Evolutionary conservation across 2,888 invertebrate genomes (phyloP), one percentile per base, ranked within the genome.

Genomic region (Drosophila aldrichi): DNA sequence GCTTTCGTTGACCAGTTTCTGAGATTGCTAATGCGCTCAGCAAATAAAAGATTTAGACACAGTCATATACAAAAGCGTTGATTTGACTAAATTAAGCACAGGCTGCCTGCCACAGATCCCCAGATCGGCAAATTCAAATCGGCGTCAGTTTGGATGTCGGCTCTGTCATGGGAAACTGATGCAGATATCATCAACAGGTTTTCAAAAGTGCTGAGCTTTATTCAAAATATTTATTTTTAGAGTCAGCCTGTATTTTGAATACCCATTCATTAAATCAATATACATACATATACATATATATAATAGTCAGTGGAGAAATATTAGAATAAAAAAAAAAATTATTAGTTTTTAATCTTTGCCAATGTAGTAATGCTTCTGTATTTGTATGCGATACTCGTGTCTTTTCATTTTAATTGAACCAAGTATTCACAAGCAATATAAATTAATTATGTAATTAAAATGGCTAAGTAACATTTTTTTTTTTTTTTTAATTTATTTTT

Each of bases 1-100:
- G 81, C 81, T 81, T 81, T 81, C 81, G 51, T 74, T 80, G 82
- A 77, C 85, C 85, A 79, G 77, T 77, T 81, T 81, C 29, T 46
- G 60, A 22, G 59, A 60, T 61, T 57, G 81, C 74, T 78, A 87
- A 83, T 80, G 78, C 74, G 81, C 48, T 65, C 36, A 73, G 61
- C 70, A 80, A 80, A 81, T 68, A 70, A 55, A 78, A 82, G 70
- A 80, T 80, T 80, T 67, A 73, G 79, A 72, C 67, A 77, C 65
- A 70, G 20, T 12, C 41, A 36, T 57, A 66, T 36, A 79, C 77
- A 85, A 85, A 82, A 74, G 78, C 72, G 84, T 79, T 83, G 87
- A 85, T 88, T 88, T 76, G 75, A 71, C 85, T 81, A 88, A 86
- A 88, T 88, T 83, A 79, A 81, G 74, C 72, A 62, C 79, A 70